Evolutionary conservation across 2,888 invertebrate genomes (phyloP), one percentile per base, ranked within the genome.

Genomic region (Salticus scenicus): DNA sequence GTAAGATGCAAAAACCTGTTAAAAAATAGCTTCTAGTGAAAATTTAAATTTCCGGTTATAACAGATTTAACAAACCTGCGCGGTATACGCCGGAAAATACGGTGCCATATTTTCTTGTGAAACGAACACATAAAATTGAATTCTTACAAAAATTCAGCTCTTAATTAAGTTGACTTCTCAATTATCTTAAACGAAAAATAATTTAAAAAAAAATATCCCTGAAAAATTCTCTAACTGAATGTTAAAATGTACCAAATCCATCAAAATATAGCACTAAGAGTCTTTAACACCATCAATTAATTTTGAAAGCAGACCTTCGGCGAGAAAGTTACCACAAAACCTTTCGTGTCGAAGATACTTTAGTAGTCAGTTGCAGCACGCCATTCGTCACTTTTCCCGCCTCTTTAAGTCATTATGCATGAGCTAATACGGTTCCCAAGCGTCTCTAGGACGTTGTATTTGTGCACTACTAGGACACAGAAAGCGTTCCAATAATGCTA

Each of bases 331-430:
- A 31, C 66, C 66, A 66, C 66, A 66, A 31, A 24, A 30, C 12
- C 0, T 76, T n/a, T 31, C 76, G 76, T 76, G 76, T 69, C 24
- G 10, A 24, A n/a, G 69, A 51, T 67, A 76, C 76, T 76, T 75
- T 66, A 30, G 30, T 17, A 66, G 66, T 66, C 66, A 66, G 30
- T 17, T 10, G 20, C 31, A 31, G 66, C 66, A 66, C 66, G 66
- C 31, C 66, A 31, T 30, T 30, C 17, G 28, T 30, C n/a, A 28
- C 17, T 66, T 66, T 31, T 31, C 17, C 66, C 66, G 66, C 66
- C 66, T 66, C 31, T 7, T 12, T 14, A 17, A 17, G 17, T 66
- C 66, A 66, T 66, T 66, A 66, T 31, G 66, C 66, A 66, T 66
- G 24, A 31, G 31, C 30, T 5, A n/a, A 31, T n/a, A 66, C 4